These are phyloP conservation scores for Mythimna vitellina DNA, from an alignment of 2,888 invertebrate species.

Conservation along the genomic window DNA sequence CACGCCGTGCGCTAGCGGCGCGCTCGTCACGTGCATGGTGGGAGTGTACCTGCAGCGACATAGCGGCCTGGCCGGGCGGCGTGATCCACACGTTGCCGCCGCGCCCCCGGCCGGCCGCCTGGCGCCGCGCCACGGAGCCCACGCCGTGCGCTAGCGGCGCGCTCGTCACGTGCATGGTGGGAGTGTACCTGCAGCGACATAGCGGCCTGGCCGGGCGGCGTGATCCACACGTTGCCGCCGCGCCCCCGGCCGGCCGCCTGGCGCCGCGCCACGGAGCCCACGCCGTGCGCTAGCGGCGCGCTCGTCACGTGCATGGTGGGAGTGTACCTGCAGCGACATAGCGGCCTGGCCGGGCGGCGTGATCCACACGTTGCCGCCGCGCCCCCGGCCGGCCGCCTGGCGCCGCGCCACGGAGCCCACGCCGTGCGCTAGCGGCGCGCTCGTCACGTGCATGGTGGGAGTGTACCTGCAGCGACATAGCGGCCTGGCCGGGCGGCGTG, in stretches of 20 bases:
- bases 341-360: slow-evolving; percentile 97
- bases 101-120: slow-evolving; percentile 93
- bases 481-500: slow-evolving; percentile 97
- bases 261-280: slow-evolving; percentile 94
- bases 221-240: slow-evolving; percentile 96
- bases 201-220: slow-evolving; percentile 97
- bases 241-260: slow-evolving; percentile 94
- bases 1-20: slow-evolving; percentile 93
- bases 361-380: slow-evolving; percentile 96
- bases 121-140: slow-evolving; percentile 89
- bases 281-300: slow-evolving; percentile 92
- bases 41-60: slow-evolving; percentile 67
- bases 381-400: slow-evolving; percentile 93
- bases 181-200: slow-evolving; percentile 95
- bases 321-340: too few species aligned
- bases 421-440: slow-evolving; percentile 77
- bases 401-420: slow-evolving; percentile 85
- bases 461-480: slow-evolving; percentile 96
- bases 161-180: slow-evolving; percentile 93
- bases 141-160: slow-evolving; percentile 74
- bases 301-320: slow-evolving; percentile 93
- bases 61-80: slow-evolving; percentile 95
- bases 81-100: slow-evolving; percentile 96
- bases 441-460: slow-evolving; percentile 92
- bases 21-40: slow-evolving; percentile 93